Conservation (phyloP, 2,888 invertebrate species). For the Euspilapteryx auroguttella region DNA sequence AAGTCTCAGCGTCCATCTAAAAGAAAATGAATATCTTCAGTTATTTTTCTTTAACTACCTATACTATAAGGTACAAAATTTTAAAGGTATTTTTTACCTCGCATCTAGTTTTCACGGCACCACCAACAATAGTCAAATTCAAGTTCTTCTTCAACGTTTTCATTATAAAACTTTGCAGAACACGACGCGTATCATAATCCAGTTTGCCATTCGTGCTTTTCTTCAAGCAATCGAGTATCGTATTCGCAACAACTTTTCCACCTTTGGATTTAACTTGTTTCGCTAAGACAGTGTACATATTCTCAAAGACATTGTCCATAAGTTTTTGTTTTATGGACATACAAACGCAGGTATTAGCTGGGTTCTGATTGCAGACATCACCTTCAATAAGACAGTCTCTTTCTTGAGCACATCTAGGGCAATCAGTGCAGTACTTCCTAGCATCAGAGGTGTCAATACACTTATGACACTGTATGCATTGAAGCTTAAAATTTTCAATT, state of each 20-base stretch:
- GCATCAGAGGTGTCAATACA: conserved; percentile 27
- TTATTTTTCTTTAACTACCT: too few relatives aligned
- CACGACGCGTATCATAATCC: conserved; percentile 20
- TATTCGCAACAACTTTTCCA: conserved; percentile 31
- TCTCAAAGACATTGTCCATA: conserved; percentile 42
- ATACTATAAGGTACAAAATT: too few relatives aligned
- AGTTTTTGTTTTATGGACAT: conserved; percentile 31
- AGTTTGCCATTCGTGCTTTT: conserved; percentile 40
- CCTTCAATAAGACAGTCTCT: conserved; percentile 22
- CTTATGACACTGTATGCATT: conserved; percentile 26
- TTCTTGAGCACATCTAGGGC: conserved; percentile 27
- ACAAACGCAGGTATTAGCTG: conserved; percentile 31
- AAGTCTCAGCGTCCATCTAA: conserved; percentile 38
- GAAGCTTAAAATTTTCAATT: conserved; percentile 16
- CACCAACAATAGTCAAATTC: conserved; percentile 41
- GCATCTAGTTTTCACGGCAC: conserved; percentile 47
- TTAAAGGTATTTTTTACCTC: too few relatives aligned
- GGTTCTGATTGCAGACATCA: conserved; percentile 6
- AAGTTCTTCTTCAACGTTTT: conserved; percentile 34
- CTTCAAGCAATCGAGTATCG: conserved; percentile 23
- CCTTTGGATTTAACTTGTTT: conserved; percentile 19
- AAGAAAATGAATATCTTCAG: conserved; percentile 6
- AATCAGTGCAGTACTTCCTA: conserved; percentile 30
- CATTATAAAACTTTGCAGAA: conserved; percentile 34
- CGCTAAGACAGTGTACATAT: conserved; percentile 40